Base-by-base conservation (phyloP, 2,888 invertebrate genomes). In the Venustoraphidia nigricollis region DNA sequence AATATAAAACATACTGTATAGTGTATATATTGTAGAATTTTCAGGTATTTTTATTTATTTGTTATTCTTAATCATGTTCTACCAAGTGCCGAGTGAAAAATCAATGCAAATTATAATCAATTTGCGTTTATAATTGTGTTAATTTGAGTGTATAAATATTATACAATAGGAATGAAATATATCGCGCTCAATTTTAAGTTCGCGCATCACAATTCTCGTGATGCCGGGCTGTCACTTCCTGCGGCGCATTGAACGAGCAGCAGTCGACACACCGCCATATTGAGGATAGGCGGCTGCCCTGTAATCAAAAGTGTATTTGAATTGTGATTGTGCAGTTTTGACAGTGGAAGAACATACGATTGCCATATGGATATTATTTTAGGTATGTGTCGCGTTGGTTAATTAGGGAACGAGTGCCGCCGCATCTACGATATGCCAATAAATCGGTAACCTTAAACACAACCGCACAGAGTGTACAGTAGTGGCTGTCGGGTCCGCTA, bases 271-370 rank as follows among this genome's bases (percentile, higher is more conserved):
- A 75, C 75, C 79, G 80, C 80, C 80, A 81, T 81, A 77, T 80
- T 80, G 77, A 76, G 71, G 72, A 63, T 76, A 79, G 79, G 77
- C 79, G 79, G 77, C 77, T 76, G 77, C 77, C 73, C 73, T 75
- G 71, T 71, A 70, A 70, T 70, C 71, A 68, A 70, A 71, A 55
- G 53, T 55, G 51, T 53, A 52, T 54, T 53, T 60, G 60, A 55
- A 50, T 57, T 58, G 61, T 62, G 59, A 60, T 60, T 61, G 62
- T 62, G 61, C 61, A 59, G 60, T 63, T 58, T 60, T 56, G 58
- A 54, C 54, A 55, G 51, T 49, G 49, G 49, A 45, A 41, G 35
- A 51, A 45, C 37, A 51, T 45, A 46, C 36, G 44, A 48, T 50
- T 70, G 68, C 71, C 71, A 70, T 72, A 72, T 72, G 72, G 72